These are phyloP conservation scores for Nipponia nippon DNA, from an alignment of 2,113 vertebrate species.

Conservation along the genomic window DNA sequence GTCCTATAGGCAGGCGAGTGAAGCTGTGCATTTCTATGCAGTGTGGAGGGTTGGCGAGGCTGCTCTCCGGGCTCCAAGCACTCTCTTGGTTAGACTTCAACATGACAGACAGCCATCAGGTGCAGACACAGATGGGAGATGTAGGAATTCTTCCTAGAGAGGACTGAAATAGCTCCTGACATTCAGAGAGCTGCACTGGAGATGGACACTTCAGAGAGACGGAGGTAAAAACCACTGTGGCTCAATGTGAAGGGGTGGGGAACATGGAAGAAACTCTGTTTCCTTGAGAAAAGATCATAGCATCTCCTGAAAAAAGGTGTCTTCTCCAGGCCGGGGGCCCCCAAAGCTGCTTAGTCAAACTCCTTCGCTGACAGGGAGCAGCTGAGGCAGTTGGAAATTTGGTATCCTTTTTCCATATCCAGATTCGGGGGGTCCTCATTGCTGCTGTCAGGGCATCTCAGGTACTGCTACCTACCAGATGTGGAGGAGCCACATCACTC, in stretches of 20 bases:
- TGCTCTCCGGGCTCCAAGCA: slow-evolving; percentile 7
- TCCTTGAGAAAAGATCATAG: background rate
- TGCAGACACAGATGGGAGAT: slow-evolving; percentile 62
- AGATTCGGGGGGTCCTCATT: background rate
- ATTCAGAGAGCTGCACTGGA: slow-evolving; percentile 47
- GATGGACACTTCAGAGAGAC: slow-evolving; percentile 52
- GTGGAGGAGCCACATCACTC: background rate
- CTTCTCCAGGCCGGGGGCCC: background rate
- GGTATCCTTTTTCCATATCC: background rate
- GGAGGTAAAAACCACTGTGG: background rate
- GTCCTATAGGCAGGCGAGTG: slow-evolving; percentile 15
- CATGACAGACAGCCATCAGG: slow-evolving; percentile 64
- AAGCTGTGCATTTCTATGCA: slow-evolving; percentile 64
- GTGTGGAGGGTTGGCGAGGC: slow-evolving; percentile 56
- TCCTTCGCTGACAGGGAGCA: background rate
- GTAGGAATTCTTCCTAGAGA: slow-evolving; percentile 54
- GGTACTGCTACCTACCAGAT: background rate
- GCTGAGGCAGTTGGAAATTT: background rate
- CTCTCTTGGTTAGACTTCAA: slow-evolving; percentile 56
- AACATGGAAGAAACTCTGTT: background rate
- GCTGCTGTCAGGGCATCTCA: background rate
- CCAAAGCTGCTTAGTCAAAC: background rate
- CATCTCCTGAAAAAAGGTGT: background rate
- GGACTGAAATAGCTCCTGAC: slow-evolving; percentile 53
- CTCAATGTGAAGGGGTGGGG: background rate